Evolutionary conservation across 2,888 invertebrate species (phyloP).

Genomic region (Petrolisthes cinctipes): DNA sequence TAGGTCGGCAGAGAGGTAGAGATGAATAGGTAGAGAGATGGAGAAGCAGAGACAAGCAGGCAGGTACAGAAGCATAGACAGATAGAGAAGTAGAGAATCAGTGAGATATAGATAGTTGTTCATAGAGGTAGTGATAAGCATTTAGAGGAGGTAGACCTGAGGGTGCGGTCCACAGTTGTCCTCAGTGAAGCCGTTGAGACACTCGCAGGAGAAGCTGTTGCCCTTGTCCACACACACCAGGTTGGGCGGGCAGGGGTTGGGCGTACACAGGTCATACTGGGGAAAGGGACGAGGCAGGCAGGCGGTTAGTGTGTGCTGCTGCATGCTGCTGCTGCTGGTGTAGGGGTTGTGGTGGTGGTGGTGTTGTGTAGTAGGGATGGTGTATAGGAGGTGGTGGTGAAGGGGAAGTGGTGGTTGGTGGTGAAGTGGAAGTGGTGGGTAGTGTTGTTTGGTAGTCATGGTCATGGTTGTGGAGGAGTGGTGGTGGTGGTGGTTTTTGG

Average conservation of each 20-base stretch:
- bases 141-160: constrained; percentile 71
- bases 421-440: not conserved
- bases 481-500: not conserved
- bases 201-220: constrained; percentile 81
- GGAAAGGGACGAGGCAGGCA: not conserved
- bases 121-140: too few relatives aligned
- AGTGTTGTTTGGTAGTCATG: not conserved
- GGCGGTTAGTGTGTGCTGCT: not conserved
- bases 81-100: too few relatives aligned
- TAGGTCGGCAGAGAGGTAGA: too few relatives aligned
- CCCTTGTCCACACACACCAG: constrained; percentile 81
- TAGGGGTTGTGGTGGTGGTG: not conserved
- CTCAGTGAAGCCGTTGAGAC: constrained; percentile 79
- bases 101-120: too few relatives aligned
- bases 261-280: constrained; percentile 72
- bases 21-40: too few relatives aligned
- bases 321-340: not conserved
- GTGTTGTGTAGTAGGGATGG: not conserved
- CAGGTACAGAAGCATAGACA: too few relatives aligned
- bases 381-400: not conserved
- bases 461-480: not conserved
- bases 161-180: constrained; percentile 74
- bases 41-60: too few relatives aligned
- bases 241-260: constrained; percentile 78
- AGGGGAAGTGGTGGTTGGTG: not conserved